Conservation (phyloP, 1,140 invertebrate genomes). For the Pogonus chalceus region DNA sequence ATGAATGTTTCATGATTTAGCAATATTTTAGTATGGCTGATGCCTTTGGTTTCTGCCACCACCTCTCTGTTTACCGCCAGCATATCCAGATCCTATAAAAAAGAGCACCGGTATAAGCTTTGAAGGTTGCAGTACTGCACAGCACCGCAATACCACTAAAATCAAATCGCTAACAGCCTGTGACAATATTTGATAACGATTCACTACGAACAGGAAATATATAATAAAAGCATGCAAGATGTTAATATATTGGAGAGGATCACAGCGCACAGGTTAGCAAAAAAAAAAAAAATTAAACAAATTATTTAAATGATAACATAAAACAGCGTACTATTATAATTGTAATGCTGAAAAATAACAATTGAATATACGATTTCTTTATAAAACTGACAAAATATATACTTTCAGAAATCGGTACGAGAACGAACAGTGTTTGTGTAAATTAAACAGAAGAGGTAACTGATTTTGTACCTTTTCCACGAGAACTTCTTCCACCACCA, state of each 20-base stretch:
- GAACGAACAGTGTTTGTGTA: slow-evolving; percentile 8
- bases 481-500: slow-evolving; percentile 62
- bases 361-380: slow-evolving; percentile 14
- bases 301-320: slow-evolving; percentile 1
- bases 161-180: slow-evolving; percentile 1
- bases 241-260: background rate
- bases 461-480: slow-evolving; percentile 61
- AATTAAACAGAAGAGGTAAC: slow-evolving; percentile 15
- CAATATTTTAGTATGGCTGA: slow-evolving; percentile 56
- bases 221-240: background rate
- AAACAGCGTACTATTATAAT: background rate
- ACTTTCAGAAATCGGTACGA: slow-evolving; percentile 13
- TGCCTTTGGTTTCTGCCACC: slow-evolving; percentile 63
- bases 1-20: slow-evolving; percentile 4
- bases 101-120: background rate
- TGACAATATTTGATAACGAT: background rate
- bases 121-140: slow-evolving; percentile 19
- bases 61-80: slow-evolving; percentile 45
- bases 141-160: slow-evolving; percentile 32
- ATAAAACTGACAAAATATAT: slow-evolving; percentile 13
- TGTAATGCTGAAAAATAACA: slow-evolving; percentile 5
- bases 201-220: background rate
- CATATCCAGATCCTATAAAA: slow-evolving; percentile 16
- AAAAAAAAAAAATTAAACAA: slow-evolving; percentile 10
- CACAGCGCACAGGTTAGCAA: background rate